Evolutionary conservation across 2,888 invertebrate species (phyloP).

Genomic region (Eupithecia inturbata): DNA sequence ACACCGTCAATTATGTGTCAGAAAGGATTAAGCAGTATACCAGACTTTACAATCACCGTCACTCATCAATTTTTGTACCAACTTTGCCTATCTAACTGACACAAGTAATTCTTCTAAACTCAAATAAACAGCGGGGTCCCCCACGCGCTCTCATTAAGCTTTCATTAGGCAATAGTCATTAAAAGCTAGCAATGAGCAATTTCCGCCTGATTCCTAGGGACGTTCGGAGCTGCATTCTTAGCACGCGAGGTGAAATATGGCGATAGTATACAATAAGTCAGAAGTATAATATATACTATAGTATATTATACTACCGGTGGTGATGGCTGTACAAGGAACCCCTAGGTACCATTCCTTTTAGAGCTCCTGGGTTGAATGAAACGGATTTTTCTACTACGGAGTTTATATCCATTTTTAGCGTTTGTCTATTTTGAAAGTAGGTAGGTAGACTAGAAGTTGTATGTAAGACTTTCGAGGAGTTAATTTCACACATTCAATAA

Average conservation of each 20-base stretch:
- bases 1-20: background rate
- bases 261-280: background rate
- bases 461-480: background rate
- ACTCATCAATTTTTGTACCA: too few species aligned
- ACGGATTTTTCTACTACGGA: background rate
- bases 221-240: slow-evolving; percentile 44
- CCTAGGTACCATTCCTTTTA: background rate
- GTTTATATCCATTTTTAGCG: background rate
- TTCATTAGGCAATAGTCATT: slow-evolving; percentile 75
- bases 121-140: slow-evolving; percentile 39
- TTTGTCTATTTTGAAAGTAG: too few species aligned
- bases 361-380: background rate
- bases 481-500: background rate
- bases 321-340: too few species aligned
- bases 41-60: too few species aligned
- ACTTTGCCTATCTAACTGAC: background rate
- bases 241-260: slow-evolving; percentile 42
- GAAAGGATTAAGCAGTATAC: background rate
- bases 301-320: too few species aligned
- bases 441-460: too few species aligned
- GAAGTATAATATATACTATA: too few species aligned
- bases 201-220: slow-evolving; percentile 63
- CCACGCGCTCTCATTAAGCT: slow-evolving; percentile 72
- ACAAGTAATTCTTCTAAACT: slow-evolving; percentile 11
- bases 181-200: slow-evolving; percentile 76